Evolutionary conservation across 2,888 invertebrate genomes (phyloP), one percentile per base, ranked within the genome.

Genomic region (Ethmia dodecea): DNA sequence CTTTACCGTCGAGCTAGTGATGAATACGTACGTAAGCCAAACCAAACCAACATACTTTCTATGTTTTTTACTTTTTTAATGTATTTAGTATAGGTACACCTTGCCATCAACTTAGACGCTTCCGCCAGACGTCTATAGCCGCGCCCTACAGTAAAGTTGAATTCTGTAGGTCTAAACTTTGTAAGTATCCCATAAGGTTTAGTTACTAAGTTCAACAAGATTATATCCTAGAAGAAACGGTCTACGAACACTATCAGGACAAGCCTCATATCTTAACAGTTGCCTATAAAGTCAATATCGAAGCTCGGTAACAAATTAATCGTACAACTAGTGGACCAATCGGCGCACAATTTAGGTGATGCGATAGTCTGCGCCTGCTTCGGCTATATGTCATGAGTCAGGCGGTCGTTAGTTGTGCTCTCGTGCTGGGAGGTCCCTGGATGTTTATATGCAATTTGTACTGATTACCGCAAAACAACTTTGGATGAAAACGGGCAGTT

Each of bases 371-470:
- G 43, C 41, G 38, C 35, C 22, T 22, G 24, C 30, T 29, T 26
- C 38, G 35, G 29, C 37, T 31, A 43, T 51, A 40, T 39, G 44
- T 49, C 47, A 38, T 40, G 46, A 31, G 28, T 28, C 40, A 38
- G 34, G 30, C 37, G 43, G 37, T 42, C 47, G 44, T 49, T 46
- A 39, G 38, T 47, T 40, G 41, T 15, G 5, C 31, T 18, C 18
- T 3, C 37, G 22, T 15, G 13, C 37, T 49, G 46, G 56, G 56
- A 48, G 56, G 56, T 56, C 56, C 41, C 14, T 33, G 30, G 41
- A 39, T 26, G 39, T 36, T 37, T 38, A 36, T n/a, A 35, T 43
- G 35, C 40, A 40, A 37, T 42, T 45, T 39, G 39, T n/a, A 22
- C 22, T 22, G 20, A 9, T 22, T 22, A 22, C 8, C 22, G 9